phyloP scores from a whole-genome alignment of 1,140 invertebrate species.

The Hormaphis cornu region DNA sequence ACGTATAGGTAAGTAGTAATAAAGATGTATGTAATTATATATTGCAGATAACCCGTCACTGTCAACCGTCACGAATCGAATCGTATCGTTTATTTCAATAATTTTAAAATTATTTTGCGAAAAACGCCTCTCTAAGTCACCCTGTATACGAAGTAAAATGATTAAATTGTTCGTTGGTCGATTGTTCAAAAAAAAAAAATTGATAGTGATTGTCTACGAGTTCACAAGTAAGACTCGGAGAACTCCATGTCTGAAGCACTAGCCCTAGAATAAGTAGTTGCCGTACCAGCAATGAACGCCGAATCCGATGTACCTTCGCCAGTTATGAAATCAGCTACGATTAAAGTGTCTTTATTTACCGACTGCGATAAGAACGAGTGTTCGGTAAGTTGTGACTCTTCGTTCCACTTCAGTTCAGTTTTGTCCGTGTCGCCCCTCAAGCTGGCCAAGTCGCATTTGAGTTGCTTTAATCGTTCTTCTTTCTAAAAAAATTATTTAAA shows the following conservation, averaged over 20 bases:
- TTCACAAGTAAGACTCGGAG: conserved; percentile 75
- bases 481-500: conserved; percentile 54
- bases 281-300: conserved; percentile 58
- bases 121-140: background rate
- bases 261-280: conserved; percentile 63
- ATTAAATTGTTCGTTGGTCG: conserved; percentile 12
- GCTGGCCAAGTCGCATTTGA: conserved; percentile 62
- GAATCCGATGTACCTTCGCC: conserved; percentile 67
- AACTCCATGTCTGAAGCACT: conserved; percentile 75
- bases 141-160: conserved; percentile 23
- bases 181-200: background rate
- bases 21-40: too few relatives aligned
- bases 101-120: background rate
- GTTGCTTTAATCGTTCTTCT: conserved; percentile 72
- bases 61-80: background rate
- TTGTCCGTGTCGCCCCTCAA: conserved; percentile 46
- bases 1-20: too few relatives aligned
- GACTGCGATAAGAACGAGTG: conserved; percentile 32
- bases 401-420: conserved; percentile 47
- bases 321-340: conserved; percentile 62
- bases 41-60: too few relatives aligned
- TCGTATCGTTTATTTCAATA: background rate
- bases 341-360: conserved; percentile 45
- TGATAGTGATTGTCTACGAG: background rate
- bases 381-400: conserved; percentile 32